Evolutionary conservation across 37 sponge, comb jelly and placozoan species (phyloP), one percentile per base, ranked within the genome.

Genomic region (Mnemiopsis leidyi): DNA sequence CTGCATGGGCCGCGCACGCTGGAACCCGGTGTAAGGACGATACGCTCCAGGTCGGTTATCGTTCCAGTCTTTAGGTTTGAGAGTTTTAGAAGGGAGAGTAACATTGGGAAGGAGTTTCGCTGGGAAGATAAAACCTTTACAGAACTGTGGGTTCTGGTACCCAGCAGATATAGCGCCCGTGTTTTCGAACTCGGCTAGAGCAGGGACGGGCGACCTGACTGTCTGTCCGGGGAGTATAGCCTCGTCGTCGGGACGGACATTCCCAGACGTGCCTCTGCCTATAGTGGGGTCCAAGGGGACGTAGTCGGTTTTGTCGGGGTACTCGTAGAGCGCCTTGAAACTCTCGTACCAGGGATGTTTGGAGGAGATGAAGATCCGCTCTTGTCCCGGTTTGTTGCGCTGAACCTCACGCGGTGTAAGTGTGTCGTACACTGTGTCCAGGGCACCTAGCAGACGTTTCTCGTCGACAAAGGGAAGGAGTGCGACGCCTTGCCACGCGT

Each of bases 391-490:
- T 21, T 92, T 93, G 73, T 94, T 94, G 3, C 94, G 24, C 39
- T 48, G 39, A 29, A 32, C 69, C 88, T 99, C 99, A 0, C 94
- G 92, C 3, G 88, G 68, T 24, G 76, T 71, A 38, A 99, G 94
- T 75, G 94, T 79, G 23, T 94, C 92, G 69, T 99, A 99, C 76
- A 97, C 94, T 0, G 38, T 38, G 3, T 94, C 93, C n/a, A 99
- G 94, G 25, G 96, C 97, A 18, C 73, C 67, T 21, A 95, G 93
- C 1, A 99, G 95, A 69, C 99, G 75, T 61, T 90, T 68, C 94
- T 99, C 99, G 36, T 99, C 97, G 36, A 99, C 99, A 93, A 99
- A 99, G 9, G 99, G 99, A 69, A 99, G 94, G 32, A 99, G 94
- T 3, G 97, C 99, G 73, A 99, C 99, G 0, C 99, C 98, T 39